A percentile compares a stretch with the other conserved stretches of the same genome.
phyloP scores from a whole-genome alignment of 1,140 invertebrate species.

The Matsumurasca onukii region DNA sequence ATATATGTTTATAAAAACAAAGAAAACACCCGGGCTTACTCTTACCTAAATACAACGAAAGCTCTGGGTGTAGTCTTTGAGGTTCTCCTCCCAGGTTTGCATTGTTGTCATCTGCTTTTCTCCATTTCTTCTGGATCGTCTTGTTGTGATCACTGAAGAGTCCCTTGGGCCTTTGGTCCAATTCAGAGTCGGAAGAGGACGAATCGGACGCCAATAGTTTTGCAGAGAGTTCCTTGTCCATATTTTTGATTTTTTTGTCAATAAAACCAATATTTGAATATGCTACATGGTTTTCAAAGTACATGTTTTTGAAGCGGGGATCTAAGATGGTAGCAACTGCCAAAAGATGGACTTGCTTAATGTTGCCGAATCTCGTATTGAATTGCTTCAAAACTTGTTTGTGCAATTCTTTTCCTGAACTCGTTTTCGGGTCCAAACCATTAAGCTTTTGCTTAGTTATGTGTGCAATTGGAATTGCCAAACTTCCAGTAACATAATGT shows the following conservation, averaged over 20 bases:
- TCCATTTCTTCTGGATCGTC: constrained; percentile 23
- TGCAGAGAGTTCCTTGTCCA: too few species aligned
- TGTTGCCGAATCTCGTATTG: neutral
- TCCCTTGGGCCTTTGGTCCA: neutral
- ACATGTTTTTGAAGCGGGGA: constrained; percentile 46
- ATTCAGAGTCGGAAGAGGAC: constrained; percentile 4
- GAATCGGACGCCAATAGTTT: too few species aligned
- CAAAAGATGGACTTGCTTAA: too few species aligned
- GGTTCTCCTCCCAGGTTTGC: neutral
- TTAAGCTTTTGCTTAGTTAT: constrained; percentile 4
- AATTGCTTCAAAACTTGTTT: too few species aligned
- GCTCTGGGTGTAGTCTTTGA: constrained; percentile 24
- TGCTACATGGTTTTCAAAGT: too few species aligned
- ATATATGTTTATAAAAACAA: constrained; percentile 3
- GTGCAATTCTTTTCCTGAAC: too few species aligned
- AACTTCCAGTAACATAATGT: too few species aligned
- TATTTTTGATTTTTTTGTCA: neutral
- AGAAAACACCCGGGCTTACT: neutral
- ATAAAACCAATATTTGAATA: constrained; percentile 3
- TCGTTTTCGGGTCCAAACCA: too few species aligned
- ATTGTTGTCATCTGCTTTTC: constrained; percentile 8
- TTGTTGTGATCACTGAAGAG: constrained; percentile 19
- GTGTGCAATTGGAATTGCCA: too few species aligned
- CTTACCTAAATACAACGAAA: constrained; percentile 31
- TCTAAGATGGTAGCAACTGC: constrained; percentile 47